phyloP scores from a whole-genome alignment of 2,888 invertebrate genomes.

The Drosophila aldrichi region DNA sequence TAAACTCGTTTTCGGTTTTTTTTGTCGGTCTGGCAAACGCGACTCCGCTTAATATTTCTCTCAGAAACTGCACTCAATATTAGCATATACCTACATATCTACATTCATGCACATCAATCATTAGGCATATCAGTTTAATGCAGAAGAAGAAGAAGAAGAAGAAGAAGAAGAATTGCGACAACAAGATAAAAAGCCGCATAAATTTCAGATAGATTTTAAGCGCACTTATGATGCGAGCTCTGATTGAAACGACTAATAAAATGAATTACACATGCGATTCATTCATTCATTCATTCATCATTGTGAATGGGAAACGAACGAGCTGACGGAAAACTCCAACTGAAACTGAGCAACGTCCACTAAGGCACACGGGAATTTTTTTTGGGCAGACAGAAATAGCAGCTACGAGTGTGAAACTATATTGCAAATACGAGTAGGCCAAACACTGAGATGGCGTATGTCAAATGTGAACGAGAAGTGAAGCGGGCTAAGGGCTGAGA shows the following conservation, averaged over 20 bases:
- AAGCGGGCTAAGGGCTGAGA: fast-evolving
- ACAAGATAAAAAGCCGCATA: conserved; percentile 58
- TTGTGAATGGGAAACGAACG: conserved; percentile 37
- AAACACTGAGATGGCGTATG: conserved; percentile 60
- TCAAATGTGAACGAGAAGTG: conserved; percentile 70
- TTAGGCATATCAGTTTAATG: conserved; percentile 8
- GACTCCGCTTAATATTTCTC: conserved; percentile 46
- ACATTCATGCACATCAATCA: conserved; percentile 1
- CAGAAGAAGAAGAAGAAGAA: background rate
- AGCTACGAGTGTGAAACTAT: conserved; percentile 45
- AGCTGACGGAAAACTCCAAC: conserved; percentile 21
- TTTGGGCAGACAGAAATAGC: conserved; percentile 17
- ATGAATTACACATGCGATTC: conserved; percentile 55
- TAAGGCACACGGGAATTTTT: conserved; percentile 68
- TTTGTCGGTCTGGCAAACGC: conserved; percentile 8
- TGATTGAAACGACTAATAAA: conserved; percentile 41
- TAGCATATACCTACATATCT: conserved; percentile 51
- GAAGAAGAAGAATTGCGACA: conserved; percentile 21
- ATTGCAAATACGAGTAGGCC: conserved; percentile 35
- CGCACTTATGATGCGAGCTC: conserved; percentile 55
- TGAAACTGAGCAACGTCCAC: conserved; percentile 16
- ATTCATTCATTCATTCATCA: conserved; percentile 61
- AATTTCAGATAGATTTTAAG: conserved; percentile 60
- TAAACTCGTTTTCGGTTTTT: conserved; percentile 55
- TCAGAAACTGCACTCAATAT: conserved; percentile 60